Conservation (phyloP, 2,888 invertebrate species). For the Agrochola lychnidis region DNA sequence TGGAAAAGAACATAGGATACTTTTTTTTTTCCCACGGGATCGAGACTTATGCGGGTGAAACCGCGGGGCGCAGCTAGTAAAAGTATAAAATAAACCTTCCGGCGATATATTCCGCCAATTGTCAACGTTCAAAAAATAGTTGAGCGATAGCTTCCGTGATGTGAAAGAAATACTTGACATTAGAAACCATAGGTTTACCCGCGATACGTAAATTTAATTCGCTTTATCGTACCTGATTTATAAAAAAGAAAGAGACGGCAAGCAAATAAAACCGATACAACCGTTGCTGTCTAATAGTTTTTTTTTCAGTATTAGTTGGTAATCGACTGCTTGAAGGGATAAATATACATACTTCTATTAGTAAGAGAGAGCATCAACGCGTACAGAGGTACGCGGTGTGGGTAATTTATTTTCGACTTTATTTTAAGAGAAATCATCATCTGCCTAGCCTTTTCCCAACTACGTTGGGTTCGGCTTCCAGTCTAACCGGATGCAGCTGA, state of each 20-base stretch:
- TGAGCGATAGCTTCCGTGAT: background rate
- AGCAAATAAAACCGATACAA: background rate
- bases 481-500: too few relatives aligned
- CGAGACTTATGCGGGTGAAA: too few relatives aligned
- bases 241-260: background rate
- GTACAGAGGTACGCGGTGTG: background rate
- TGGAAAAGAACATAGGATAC: too few relatives aligned
- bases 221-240: background rate
- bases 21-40: too few relatives aligned
- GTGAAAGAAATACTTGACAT: background rate
- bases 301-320: background rate
- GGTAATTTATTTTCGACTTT: conserved; percentile 3
- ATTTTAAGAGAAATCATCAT: too few relatives aligned
- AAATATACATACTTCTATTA: background rate
- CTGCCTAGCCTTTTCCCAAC: too few relatives aligned
- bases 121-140: background rate
- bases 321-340: background rate
- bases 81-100: background rate
- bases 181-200: background rate
- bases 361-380: background rate
- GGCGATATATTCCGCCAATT: background rate
- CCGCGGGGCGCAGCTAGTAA: too few relatives aligned
- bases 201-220: background rate
- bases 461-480: too few relatives aligned
- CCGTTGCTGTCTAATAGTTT: background rate